These are phyloP conservation scores for Platysternon megacephalum DNA, from an alignment of 2,113 vertebrate species.

Conservation along the genomic window DNA sequence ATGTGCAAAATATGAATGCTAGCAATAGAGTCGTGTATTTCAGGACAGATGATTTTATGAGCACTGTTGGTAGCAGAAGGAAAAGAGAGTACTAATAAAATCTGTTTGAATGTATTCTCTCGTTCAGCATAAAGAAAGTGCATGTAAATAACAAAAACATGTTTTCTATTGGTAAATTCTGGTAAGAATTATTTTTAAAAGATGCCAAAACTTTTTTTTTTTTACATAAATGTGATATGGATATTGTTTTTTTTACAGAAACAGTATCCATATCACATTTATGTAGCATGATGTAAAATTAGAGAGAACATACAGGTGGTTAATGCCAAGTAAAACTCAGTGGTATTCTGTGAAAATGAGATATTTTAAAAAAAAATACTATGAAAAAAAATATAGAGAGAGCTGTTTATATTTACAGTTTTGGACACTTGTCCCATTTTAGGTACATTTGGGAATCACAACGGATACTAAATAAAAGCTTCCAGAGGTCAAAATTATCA, in stretches of 20 bases:
- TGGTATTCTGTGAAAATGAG: neutral
- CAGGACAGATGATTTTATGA: neutral
- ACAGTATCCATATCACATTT: neutral
- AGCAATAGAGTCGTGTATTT: neutral
- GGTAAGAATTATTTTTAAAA: neutral
- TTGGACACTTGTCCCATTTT: neutral
- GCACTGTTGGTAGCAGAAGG: neutral
- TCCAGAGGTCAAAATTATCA: neutral
- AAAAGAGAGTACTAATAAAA: neutral
- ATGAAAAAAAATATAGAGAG: neutral
- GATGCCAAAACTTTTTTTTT: neutral
- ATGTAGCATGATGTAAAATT: neutral
- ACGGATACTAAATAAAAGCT: neutral
- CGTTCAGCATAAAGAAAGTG: neutral
- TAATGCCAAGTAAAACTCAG: neutral
- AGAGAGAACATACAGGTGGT: neutral
- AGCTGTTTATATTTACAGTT: neutral
- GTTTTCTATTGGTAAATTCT: neutral
- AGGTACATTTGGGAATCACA: neutral
- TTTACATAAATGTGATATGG: too few relatives aligned
- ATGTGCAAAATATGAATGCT: neutral
- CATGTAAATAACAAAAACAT: neutral
- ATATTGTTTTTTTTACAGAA: too few relatives aligned
- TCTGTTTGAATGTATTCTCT: neutral
- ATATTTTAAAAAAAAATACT: neutral